These are phyloP conservation scores for Cheilosia impressa DNA, from an alignment of 2,888 invertebrate species.

Conservation along the genomic window DNA sequence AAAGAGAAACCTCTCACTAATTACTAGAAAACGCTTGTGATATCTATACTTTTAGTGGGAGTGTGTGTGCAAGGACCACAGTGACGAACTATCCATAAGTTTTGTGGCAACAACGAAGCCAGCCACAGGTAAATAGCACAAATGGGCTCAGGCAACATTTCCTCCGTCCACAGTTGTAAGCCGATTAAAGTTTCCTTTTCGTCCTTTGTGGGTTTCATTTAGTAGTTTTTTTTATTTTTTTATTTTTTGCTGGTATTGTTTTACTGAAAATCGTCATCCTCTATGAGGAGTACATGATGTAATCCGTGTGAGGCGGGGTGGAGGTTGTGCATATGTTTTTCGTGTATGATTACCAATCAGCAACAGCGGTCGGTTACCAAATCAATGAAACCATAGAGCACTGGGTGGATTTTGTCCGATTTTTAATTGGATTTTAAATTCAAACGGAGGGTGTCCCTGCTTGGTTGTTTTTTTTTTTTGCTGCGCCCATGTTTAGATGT, in stretches of 20 bases:
- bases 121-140: constrained; percentile 45
- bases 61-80: constrained; percentile 4
- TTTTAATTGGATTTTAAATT: constrained; percentile 56
- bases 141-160: constrained; percentile 43
- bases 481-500: no score
- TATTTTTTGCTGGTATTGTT: constrained; percentile 16
- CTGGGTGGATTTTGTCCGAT: constrained; percentile 23
- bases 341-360: constrained; percentile 34
- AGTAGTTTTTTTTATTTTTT: constrained; percentile 4
- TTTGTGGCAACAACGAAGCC: constrained; percentile 8
- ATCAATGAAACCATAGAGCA: constrained; percentile 25
- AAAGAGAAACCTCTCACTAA: constrained; percentile 40
- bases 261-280: constrained; percentile 31
- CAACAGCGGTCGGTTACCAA: constrained; percentile 23
- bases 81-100: constrained; percentile 39
- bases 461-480: background rate
- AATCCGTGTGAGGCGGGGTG: constrained; percentile 17
- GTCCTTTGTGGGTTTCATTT: constrained; percentile 55
- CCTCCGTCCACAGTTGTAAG: constrained; percentile 32
- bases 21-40: constrained; percentile 51
- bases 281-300: constrained; percentile 43
- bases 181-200: constrained; percentile 53
- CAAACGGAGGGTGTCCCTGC: no score
- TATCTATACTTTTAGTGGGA: constrained; percentile 5
- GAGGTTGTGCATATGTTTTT: background rate